A percentile compares a stretch with the other conserved stretches of the same genome.
Evolutionary conservation across 1,140 invertebrate species (phyloP).

Genomic region (Telenomus remus): DNA sequence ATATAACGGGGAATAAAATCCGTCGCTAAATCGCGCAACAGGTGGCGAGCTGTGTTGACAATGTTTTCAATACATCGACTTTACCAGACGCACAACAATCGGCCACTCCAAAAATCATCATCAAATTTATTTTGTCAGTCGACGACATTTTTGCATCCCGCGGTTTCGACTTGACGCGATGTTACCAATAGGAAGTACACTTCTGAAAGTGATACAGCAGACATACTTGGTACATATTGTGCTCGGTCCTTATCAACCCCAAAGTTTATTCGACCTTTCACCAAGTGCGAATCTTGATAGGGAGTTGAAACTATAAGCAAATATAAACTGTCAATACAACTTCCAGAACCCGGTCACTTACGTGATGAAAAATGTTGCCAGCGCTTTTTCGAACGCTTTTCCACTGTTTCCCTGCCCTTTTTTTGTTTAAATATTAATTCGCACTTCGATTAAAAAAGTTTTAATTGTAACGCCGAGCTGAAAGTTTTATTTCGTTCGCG

Average conservation of each 20-base stretch:
- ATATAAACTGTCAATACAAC: slow-evolving; percentile 45
- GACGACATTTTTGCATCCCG: slow-evolving; percentile 4
- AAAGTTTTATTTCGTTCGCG: slow-evolving; percentile 32
- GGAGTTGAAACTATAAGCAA: slow-evolving; percentile 42
- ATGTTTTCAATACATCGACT: slow-evolving; percentile 58
- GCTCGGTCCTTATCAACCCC: slow-evolving; percentile 21
- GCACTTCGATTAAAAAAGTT: neutral
- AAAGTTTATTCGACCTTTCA: slow-evolving; percentile 41
- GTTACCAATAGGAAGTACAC: too few relatives aligned
- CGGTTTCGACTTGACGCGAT: too few relatives aligned
- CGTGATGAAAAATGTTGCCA: neutral
- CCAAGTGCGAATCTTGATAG: slow-evolving; percentile 42
- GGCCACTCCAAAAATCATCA: slow-evolving; percentile 43
- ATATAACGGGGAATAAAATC: slow-evolving; percentile 69
- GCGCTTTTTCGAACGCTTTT: neutral
- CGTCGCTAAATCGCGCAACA: slow-evolving; percentile 71
- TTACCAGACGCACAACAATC: slow-evolving; percentile 53
- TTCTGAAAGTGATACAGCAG: slow-evolving; percentile 11
- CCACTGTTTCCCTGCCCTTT: neutral
- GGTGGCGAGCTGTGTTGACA: slow-evolving; percentile 65
- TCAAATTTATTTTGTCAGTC: slow-evolving; percentile 27
- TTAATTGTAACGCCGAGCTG: slow-evolving; percentile 14
- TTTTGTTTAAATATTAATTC: slow-evolving; percentile 1
- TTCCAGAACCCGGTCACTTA: slow-evolving; percentile 10
- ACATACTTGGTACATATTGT: slow-evolving; percentile 23